phyloP scores from a whole-genome alignment of 2,888 invertebrate species.

The Monoplex corrugatus region DNA sequence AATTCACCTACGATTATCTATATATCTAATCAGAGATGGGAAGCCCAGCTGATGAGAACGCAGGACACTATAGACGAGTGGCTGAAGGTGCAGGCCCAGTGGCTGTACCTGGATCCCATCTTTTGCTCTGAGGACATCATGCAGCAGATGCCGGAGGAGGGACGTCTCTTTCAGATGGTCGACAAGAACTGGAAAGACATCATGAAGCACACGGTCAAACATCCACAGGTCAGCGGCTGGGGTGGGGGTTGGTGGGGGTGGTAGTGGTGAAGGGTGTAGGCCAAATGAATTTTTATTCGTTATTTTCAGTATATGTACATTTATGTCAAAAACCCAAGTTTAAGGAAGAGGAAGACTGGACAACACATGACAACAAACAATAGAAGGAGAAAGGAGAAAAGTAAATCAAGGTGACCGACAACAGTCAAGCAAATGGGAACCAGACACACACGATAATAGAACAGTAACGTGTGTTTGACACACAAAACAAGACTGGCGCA shows the following conservation, averaged over 20 bases:
- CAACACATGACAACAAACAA: too few relatives aligned
- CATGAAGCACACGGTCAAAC: slow-evolving; percentile 80
- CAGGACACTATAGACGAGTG: slow-evolving; percentile 82
- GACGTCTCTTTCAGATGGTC: slow-evolving; percentile 80
- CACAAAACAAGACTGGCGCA: too few relatives aligned
- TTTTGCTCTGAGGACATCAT: slow-evolving; percentile 82
- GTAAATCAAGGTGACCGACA: too few relatives aligned
- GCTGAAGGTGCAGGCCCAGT: slow-evolving; percentile 81
- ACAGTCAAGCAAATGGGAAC: too few relatives aligned
- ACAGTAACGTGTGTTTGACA: too few relatives aligned
- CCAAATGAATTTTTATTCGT: too few relatives aligned
- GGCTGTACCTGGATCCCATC: slow-evolving; percentile 82
- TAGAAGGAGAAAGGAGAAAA: too few relatives aligned
- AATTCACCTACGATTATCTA: too few relatives aligned
- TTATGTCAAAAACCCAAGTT: too few relatives aligned
- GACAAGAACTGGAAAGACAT: slow-evolving; percentile 82
- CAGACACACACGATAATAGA: too few relatives aligned
- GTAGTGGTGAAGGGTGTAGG: background rate
- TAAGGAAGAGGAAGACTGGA: too few relatives aligned
- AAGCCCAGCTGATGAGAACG: slow-evolving; percentile 79
- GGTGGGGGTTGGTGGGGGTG: background rate
- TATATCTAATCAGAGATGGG: slow-evolving; percentile 81
- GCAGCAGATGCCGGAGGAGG: slow-evolving; percentile 82
- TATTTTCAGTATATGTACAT: too few relatives aligned
- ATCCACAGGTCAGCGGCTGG: slow-evolving; percentile 75